Conservation (phyloP, 2,888 invertebrate genomes). For the Ennomos quercinarius region DNA sequence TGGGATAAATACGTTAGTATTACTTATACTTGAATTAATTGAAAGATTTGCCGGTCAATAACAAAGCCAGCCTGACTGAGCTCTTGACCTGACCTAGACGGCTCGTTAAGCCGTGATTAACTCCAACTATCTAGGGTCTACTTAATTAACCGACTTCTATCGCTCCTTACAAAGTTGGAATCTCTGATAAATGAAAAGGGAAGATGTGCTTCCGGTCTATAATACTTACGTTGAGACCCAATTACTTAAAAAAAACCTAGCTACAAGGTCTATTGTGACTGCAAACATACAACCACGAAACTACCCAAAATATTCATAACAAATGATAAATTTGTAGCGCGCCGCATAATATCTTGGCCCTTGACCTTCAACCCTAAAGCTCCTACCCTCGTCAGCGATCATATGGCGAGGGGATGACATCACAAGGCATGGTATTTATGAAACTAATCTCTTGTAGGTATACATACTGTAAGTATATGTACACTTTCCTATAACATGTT, state of each 20-base stretch:
- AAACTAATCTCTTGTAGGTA: slow-evolving; percentile 3
- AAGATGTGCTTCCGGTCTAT: too few species aligned
- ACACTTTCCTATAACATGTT: too few species aligned
- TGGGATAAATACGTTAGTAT: too few species aligned
- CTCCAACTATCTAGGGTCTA: slow-evolving; percentile 12
- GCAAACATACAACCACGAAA: background rate
- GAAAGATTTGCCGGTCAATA: slow-evolving; percentile 14
- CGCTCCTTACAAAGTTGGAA: background rate
- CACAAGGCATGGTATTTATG: slow-evolving; percentile 9
- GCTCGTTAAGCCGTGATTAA: slow-evolving; percentile 22
- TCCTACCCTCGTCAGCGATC: slow-evolving; percentile 17
- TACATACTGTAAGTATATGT: too few species aligned
- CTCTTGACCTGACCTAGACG: slow-evolving; percentile 16
- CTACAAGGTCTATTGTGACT: background rate
- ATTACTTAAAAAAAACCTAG: too few species aligned
- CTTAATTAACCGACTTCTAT: slow-evolving; percentile 19
- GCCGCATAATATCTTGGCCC: slow-evolving; percentile 8
- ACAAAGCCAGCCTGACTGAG: slow-evolving; percentile 9
- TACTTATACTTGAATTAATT: slow-evolving; percentile 6
- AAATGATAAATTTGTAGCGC: slow-evolving; percentile 15
- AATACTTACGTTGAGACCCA: too few species aligned
- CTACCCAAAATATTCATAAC: slow-evolving; percentile 7
- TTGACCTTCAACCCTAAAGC: slow-evolving; percentile 17
- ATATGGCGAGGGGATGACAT: slow-evolving; percentile 11
- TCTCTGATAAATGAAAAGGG: slow-evolving; percentile 1